These are phyloP conservation scores for Vanessa cardui DNA, from an alignment of 2,888 invertebrate genomes.

Conservation along the genomic window DNA sequence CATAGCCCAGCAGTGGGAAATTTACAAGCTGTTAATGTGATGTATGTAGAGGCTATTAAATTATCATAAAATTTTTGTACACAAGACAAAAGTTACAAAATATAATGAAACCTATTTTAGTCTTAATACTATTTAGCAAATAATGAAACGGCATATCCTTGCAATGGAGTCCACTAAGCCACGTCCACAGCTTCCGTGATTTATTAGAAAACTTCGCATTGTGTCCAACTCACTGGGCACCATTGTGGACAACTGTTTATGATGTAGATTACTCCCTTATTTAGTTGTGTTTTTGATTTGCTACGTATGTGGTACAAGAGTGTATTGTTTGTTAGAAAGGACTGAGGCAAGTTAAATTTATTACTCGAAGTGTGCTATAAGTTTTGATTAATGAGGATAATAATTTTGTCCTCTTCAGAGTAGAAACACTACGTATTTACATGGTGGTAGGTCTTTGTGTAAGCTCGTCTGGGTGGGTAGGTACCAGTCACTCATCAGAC, in stretches of 20 bases:
- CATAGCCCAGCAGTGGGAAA: no score
- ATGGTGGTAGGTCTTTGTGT: no score
- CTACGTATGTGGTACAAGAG: conserved; percentile 9
- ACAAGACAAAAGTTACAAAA: not conserved
- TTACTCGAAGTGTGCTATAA: not conserved
- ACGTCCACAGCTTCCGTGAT: conserved; percentile 58
- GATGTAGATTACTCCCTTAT: conserved; percentile 45
- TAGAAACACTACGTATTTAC: not conserved
- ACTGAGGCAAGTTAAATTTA: not conserved
- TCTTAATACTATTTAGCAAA: not conserved
- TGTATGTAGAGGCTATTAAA: no score
- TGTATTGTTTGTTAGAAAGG: conserved; percentile 5
- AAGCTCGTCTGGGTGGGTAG: no score
- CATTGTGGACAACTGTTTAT: conserved; percentile 47
- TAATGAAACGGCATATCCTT: conserved; percentile 43
- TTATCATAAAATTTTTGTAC: no score
- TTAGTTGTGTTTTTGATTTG: conserved; percentile 31
- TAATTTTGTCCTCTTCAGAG: not conserved
- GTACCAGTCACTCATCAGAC: no score
- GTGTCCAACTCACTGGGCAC: conserved; percentile 41
- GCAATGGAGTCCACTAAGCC: conserved; percentile 51
- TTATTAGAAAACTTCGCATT: conserved; percentile 56
- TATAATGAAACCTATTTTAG: not conserved
- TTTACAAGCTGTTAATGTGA: no score
- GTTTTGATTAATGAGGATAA: not conserved